Evolutionary conservation across 2,888 invertebrate species (phyloP).

Genomic region (Agonum fuliginosum): DNA sequence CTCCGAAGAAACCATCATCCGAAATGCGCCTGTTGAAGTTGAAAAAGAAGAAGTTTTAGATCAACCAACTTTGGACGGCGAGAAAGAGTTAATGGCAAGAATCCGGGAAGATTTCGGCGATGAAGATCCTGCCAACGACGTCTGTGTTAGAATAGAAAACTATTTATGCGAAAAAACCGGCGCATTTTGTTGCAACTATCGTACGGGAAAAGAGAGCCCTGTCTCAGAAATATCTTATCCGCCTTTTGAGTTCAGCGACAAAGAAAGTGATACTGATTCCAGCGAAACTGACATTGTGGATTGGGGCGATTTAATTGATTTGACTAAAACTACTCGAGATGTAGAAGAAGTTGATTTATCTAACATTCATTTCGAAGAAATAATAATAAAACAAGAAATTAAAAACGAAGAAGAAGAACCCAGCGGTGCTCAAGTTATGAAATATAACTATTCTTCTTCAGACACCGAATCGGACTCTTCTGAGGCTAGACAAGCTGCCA

Average conservation of each 20-base stretch:
- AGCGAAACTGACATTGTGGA: not conserved
- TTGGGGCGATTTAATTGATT: not conserved
- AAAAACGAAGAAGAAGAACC: not conserved
- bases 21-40: not conserved
- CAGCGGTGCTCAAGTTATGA: too few relatives aligned
- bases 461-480: not conserved
- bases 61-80: too few relatives aligned
- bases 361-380: not conserved
- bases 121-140: not conserved
- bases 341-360: not conserved
- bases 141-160: constrained; percentile 3
- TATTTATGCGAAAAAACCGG: constrained; percentile 40
- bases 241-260: not conserved
- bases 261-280: not conserved
- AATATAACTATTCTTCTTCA: not conserved
- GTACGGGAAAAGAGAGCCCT: not conserved
- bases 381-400: not conserved
- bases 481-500: constrained; percentile 7
- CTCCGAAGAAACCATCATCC: not conserved
- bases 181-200: constrained; percentile 3
- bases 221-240: not conserved
- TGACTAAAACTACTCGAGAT: too few relatives aligned
- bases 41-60: not conserved
- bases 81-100: not conserved
- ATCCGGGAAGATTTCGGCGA: constrained; percentile 15